Evolutionary conservation across 1,140 invertebrate species (phyloP).

Genomic region (Pseudomyrmex flavicornis): DNA sequence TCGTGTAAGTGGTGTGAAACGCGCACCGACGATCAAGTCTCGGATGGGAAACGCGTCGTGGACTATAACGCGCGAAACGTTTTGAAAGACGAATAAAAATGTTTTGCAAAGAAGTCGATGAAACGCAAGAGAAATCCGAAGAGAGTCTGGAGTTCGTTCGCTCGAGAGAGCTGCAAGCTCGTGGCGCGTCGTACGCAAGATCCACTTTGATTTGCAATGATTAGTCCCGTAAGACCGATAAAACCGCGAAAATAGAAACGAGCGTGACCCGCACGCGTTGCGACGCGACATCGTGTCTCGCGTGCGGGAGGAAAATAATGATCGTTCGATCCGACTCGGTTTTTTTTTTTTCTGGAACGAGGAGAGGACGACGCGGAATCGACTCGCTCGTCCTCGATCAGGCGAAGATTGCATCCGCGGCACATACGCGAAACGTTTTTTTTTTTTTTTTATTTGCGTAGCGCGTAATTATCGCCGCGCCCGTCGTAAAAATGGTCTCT

Average conservation of each 20-base stretch:
- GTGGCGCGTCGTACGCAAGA: too few species aligned
- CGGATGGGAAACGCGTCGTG: constrained; percentile 9
- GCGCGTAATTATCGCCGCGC: constrained; percentile 43
- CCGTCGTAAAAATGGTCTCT: constrained; percentile 39
- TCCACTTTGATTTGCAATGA: too few species aligned
- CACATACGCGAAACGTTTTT: background rate
- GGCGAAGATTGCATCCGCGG: too few species aligned
- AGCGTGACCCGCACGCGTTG: background rate
- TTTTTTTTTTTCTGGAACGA: background rate
- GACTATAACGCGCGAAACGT: background rate
- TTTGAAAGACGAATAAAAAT: background rate
- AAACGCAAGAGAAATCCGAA: too few species aligned
- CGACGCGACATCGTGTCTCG: background rate
- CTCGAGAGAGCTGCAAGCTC: background rate
- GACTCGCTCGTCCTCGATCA: too few species aligned
- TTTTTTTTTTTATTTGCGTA: constrained; percentile 38
- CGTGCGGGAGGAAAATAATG: background rate
- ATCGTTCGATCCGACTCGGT: background rate
- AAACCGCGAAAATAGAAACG: constrained; percentile 8
- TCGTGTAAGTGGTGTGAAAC: constrained; percentile 43
- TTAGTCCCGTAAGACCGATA: background rate
- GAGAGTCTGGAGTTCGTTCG: too few species aligned
- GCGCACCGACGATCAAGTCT: background rate
- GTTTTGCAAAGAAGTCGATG: too few species aligned
- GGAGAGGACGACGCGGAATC: too few species aligned